phyloP scores from a whole-genome alignment of 2,888 invertebrate species.

The Mongoloraphidia duomilia region DNA sequence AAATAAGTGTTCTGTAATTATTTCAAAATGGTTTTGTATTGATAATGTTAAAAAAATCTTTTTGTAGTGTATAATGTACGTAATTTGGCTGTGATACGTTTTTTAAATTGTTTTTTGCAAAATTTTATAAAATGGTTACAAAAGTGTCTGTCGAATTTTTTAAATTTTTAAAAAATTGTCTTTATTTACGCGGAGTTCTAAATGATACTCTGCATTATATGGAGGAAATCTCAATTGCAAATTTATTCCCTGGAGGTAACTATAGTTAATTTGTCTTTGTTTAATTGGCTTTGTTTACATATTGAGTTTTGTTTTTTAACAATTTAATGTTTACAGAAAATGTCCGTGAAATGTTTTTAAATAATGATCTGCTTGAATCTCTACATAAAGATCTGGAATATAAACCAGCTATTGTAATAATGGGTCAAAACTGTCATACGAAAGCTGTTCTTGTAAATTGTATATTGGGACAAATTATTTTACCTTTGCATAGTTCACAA shows the following conservation, averaged over 20 bases:
- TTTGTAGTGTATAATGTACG: too few species aligned
- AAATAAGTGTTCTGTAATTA: too few species aligned
- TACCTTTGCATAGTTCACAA: slow-evolving; percentile 44
- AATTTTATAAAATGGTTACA: slow-evolving; percentile 12
- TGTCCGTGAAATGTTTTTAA: slow-evolving; percentile 24
- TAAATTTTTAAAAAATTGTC: slow-evolving; percentile 25
- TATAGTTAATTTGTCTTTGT: neutral
- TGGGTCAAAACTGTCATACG: slow-evolving; percentile 55
- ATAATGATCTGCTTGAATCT: slow-evolving; percentile 21
- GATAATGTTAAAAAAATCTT: too few species aligned
- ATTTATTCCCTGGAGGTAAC: slow-evolving; percentile 11
- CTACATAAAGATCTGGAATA: slow-evolving; percentile 23
- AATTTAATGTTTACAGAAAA: slow-evolving; percentile 19
- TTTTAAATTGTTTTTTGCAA: neutral
- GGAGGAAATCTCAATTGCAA: slow-evolving; percentile 23
- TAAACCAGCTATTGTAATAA: slow-evolving; percentile 52
- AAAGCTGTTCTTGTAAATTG: slow-evolving; percentile 59
- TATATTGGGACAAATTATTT: slow-evolving; percentile 47
- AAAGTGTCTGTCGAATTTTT: slow-evolving; percentile 23
- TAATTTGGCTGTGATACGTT: neutral
- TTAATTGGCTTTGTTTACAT: neutral
- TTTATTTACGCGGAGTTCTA: slow-evolving; percentile 25
- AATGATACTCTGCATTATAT: slow-evolving; percentile 25
- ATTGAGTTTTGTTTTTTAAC: slow-evolving; percentile 2
- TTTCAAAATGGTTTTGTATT: too few species aligned